Evolutionary conservation across 2,888 invertebrate genomes (phyloP), one percentile per base, ranked within the genome.

Genomic region (Drosophila macrospina): DNA sequence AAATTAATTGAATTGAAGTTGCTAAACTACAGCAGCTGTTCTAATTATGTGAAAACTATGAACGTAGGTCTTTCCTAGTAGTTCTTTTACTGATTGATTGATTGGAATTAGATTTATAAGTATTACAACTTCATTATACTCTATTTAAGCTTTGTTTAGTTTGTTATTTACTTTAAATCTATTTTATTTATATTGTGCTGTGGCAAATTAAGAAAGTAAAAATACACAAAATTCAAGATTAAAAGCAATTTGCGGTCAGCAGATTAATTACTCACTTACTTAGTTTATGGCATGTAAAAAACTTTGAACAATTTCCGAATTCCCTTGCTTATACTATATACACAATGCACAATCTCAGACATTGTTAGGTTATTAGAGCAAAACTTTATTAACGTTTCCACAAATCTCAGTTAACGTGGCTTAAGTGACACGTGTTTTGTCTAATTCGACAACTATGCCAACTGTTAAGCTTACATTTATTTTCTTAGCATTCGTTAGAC

Each of bases 171-270:
- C 68, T 73, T 70, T 69, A 70, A 61, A 48, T 16, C 15, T 68
- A 20, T 50, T 62, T 71, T 78, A 70, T 80, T 78, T 67, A 83
- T 86, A 65, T 83, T 74, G 51, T 67, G 37, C 59, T 63, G 24
- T 20, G 32, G 2, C 26, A 51, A 34, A 42, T 61, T 41, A 52
- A 36, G 34, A n/a, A 16, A 3, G 16, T n/a, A n/a, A n/a, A n/a
- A n/a, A n/a, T n/a, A n/a, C n/a, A n/a, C n/a, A n/a, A n/a, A n/a
- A n/a, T n/a, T n/a, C n/a, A n/a, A n/a, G n/a, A n/a, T n/a, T n/a
- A n/a, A n/a, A n/a, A n/a, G n/a, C n/a, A n/a, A n/a, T n/a, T n/a
- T n/a, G n/a, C n/a, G n/a, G n/a, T n/a, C n/a, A n/a, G n/a, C n/a
- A n/a, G n/a, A n/a, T n/a, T n/a, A n/a, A n/a, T n/a, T n/a, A n/a